Base-by-base conservation (phyloP, 2,113 vertebrate species). In the Columba livia region DNA sequence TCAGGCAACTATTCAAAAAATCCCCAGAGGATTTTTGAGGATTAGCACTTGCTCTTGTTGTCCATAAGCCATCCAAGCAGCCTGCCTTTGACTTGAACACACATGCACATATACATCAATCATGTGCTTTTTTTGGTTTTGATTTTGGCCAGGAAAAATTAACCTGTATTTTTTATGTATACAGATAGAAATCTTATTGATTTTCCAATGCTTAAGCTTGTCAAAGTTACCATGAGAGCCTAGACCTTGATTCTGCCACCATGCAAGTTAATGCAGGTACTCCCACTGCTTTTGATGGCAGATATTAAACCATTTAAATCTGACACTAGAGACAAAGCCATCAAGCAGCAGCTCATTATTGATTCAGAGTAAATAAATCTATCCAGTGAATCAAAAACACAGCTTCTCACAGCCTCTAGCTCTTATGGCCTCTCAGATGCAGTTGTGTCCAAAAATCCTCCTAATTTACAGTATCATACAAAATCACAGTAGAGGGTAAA, bases 81-180 rank as follows among this genome's bases (percentile, higher is more conserved):
- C 19, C 50, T 65, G 65, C 2, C 31, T 94, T 87, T 79, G 20
- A 16, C 47, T 65, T 42, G 29, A 79, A 80, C 7, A n/a, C 25
- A 50, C 4, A 60, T 2, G 17, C n/a, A 56, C 7, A 38, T 4
- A 5, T 28, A 64, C 6, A 38, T 4, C n/a, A 82, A 31, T 1
- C 12, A 42, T 0, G 0, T 29, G 8, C 1, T 3, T 56, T 71
- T 47, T 54, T 48, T 31, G 0, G 0, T 4, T 67, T 62, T 51
- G 15, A 32, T 54, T 74, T 48, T 60, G 21, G 31, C 5, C 21
- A 61, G n/a, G 28, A 72, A 84, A 67, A 78, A 57, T 5, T 53
- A 57, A 81, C 15, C 11, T 26, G 3, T 26, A 54, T 73, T 91
- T 91, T 79, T 51, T 10, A 12, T 31, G 79, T 23, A 54, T 5